phyloP scores from a whole-genome alignment of 2,888 invertebrate genomes.

The Ormyrus pomaceus region DNA sequence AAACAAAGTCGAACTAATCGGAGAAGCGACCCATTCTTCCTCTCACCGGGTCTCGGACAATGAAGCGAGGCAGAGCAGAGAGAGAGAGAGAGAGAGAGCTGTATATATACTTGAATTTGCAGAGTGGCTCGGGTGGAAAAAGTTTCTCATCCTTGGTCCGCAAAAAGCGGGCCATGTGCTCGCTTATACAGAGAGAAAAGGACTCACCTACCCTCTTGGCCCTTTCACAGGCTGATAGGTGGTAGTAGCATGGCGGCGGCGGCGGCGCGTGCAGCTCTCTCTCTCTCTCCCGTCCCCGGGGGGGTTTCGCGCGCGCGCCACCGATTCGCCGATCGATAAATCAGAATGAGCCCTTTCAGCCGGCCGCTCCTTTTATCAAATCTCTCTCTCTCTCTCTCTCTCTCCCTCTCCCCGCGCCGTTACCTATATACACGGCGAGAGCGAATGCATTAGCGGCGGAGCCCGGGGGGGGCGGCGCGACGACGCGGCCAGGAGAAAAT shows the following conservation, averaged over 20 bases:
- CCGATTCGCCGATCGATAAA: slow-evolving; percentile 53
- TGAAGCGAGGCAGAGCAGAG: too few relatives aligned
- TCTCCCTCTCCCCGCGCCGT: slow-evolving; percentile 5
- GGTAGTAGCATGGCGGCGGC: not conserved
- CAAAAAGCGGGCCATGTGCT: slow-evolving; percentile 34
- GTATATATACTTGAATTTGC: too few relatives aligned
- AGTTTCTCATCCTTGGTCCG: slow-evolving; percentile 21
- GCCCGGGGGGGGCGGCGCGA: not conserved
- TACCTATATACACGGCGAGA: too few relatives aligned
- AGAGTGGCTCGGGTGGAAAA: not conserved
- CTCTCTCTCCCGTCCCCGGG: slow-evolving; percentile 17
- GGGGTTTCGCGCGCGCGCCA: not conserved
- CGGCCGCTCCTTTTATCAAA: not conserved
- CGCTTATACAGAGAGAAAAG: not conserved
- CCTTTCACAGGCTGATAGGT: slow-evolving; percentile 33
- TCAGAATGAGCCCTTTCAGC: slow-evolving; percentile 54
- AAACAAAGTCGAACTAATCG: slow-evolving; percentile 10
- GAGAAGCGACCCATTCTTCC: not conserved
- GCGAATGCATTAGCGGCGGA: slow-evolving; percentile 45
- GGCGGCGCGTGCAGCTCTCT: not conserved
- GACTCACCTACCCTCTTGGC: slow-evolving; percentile 31
- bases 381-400: not conserved
- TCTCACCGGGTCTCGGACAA: too few relatives aligned
- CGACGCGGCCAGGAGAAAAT: slow-evolving; percentile 11
- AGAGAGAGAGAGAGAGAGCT: too few relatives aligned